phyloP scores from a whole-genome alignment of 1,140 invertebrate genomes.

The Cydia amplana region DNA sequence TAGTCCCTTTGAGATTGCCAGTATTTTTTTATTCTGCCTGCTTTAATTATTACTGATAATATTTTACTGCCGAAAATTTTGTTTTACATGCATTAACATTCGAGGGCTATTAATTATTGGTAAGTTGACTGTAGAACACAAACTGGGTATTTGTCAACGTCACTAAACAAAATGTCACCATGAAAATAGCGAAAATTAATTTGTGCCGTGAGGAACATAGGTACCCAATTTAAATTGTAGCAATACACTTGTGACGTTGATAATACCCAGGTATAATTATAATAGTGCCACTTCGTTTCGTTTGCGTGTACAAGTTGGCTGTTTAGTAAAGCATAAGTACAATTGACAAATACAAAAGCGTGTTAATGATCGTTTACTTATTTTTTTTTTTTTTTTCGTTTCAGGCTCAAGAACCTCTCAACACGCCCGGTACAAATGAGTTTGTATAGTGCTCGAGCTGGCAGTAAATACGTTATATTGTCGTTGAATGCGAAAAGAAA shows the following conservation, averaged over 20 bases:
- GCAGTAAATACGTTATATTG: slow-evolving; percentile 73
- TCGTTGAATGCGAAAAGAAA: slow-evolving; percentile 77
- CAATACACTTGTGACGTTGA: not conserved
- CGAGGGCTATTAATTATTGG: slow-evolving; percentile 73
- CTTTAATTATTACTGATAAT: slow-evolving; percentile 50
- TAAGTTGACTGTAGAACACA: slow-evolving; percentile 62
- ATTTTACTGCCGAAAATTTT: slow-evolving; percentile 70
- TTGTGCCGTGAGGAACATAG: no score
- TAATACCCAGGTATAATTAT: slow-evolving; percentile 28
- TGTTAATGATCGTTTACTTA: not conserved
- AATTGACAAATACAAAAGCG: not conserved
- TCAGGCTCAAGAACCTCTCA: slow-evolving; percentile 87
- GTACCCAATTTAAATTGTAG: not conserved
- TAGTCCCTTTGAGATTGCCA: slow-evolving; percentile 55
- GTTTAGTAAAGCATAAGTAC: not conserved
- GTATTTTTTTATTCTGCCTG: slow-evolving; percentile 56
- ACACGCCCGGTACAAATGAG: slow-evolving; percentile 85
- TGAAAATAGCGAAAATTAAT: not conserved
- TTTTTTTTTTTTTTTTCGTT: slow-evolving; percentile 61
- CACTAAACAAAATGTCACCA: not conserved
- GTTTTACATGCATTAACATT: slow-evolving; percentile 77
- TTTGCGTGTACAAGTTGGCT: slow-evolving; percentile 29
- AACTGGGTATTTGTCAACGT: slow-evolving; percentile 27
- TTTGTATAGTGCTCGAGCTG: slow-evolving; percentile 80
- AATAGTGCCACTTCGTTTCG: slow-evolving; percentile 28